Conservation (phyloP, 2,113 vertebrate genomes). For the Misgurnus anguillicaudatus region DNA sequence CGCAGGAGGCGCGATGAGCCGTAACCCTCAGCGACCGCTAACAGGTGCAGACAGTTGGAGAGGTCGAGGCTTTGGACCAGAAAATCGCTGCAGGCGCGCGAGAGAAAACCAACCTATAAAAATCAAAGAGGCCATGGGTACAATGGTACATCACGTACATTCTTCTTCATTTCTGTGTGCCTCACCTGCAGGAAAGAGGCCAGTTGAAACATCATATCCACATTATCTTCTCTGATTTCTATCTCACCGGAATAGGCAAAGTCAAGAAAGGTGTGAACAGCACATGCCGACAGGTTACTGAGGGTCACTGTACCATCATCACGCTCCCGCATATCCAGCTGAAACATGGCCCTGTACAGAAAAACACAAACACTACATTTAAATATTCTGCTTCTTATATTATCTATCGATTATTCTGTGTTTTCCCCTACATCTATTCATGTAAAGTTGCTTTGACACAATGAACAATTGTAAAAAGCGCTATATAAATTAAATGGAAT, state of each 20-base stretch:
- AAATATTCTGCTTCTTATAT: too few relatives aligned
- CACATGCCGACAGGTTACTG: slow-evolving; percentile 83
- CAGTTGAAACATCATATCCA: slow-evolving; percentile 95
- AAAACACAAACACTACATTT: too few relatives aligned
- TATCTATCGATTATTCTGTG: too few relatives aligned
- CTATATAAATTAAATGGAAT: too few relatives aligned
- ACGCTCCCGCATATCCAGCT: slow-evolving; percentile 95
- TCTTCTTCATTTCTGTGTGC: not conserved
- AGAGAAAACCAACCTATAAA: slow-evolving; percentile 87
- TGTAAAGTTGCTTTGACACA: too few relatives aligned
- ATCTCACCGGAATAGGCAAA: slow-evolving; percentile 92
- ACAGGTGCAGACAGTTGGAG: slow-evolving; percentile 87
- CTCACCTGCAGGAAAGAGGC: slow-evolving; percentile 90
- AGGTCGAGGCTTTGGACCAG: slow-evolving; percentile 88
- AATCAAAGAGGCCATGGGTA: not conserved
- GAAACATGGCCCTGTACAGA: slow-evolving; percentile 88
- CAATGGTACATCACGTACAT: not conserved
- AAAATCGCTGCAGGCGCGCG: slow-evolving; percentile 92
- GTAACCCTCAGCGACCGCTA: slow-evolving; percentile 89
- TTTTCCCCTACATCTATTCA: too few relatives aligned
- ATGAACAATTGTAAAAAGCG: too few relatives aligned
- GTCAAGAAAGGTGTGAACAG: slow-evolving; percentile 89
- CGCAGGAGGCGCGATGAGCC: slow-evolving; percentile 83
- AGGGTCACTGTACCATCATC: slow-evolving; percentile 89
- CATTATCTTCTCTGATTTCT: slow-evolving; percentile 90